Percentiles rank a stretch among this genome's conserved stretches.
Evolutionary conservation across 2,797 vertebrate species (phyloP).

Genomic region (Gadopsis marmoratus): DNA sequence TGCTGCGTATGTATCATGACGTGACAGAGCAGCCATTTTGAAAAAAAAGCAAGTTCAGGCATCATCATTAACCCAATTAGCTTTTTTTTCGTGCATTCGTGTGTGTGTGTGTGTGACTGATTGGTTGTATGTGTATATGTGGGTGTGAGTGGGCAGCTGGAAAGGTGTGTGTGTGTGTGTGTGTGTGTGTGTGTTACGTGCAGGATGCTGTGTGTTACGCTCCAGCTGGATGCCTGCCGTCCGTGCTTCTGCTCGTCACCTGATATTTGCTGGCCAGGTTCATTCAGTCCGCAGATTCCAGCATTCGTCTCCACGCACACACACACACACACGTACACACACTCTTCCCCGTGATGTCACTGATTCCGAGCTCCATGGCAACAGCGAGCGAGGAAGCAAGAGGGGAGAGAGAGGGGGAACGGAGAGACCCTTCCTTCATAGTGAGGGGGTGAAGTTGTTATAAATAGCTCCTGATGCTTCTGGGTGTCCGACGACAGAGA

Average conservation of each 20-base stretch:
- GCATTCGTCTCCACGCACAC: constrained; percentile 67
- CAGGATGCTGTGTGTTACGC: background rate
- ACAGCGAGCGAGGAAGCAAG: constrained; percentile 70
- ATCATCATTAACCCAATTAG: constrained; percentile 39
- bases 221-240: constrained; percentile 38
- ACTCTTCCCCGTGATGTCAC: constrained; percentile 81
- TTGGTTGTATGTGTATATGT: constrained; percentile 2
- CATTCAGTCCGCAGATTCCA: constrained; percentile 59
- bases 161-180: constrained; percentile 6
- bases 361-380: constrained; percentile 84
- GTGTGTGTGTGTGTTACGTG: background rate
- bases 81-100: background rate
- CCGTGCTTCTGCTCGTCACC: constrained; percentile 57
- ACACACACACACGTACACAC: constrained; percentile 25
- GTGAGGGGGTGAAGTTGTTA: constrained; percentile 72
- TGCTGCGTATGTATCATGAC: background rate
- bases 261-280: constrained; percentile 52
- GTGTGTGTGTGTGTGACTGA: constrained; percentile 23
- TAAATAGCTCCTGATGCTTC: constrained; percentile 82
- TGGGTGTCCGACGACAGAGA: constrained; percentile 47
- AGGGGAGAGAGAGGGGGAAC: constrained; percentile 18
- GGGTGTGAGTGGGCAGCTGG: constrained; percentile 19
- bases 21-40: constrained; percentile 29
- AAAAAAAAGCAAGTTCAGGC: constrained; percentile 14
- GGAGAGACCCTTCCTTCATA: constrained; percentile 73